Conservation (phyloP, 1,140 invertebrate genomes). For the Solenopsis invicta region DNA sequence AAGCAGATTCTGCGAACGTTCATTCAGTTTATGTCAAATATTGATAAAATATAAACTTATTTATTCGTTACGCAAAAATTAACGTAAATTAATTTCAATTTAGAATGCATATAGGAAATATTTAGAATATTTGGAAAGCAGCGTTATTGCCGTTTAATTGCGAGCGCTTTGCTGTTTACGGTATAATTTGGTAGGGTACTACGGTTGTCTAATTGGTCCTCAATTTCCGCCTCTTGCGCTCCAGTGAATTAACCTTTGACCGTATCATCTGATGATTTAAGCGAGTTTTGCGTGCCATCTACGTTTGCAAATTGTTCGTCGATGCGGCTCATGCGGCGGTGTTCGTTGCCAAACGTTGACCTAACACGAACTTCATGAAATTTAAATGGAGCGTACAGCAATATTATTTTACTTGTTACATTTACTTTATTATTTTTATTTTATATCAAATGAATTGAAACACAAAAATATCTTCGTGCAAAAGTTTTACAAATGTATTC, state of each 20-base stretch:
- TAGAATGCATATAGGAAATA: constrained; percentile 10
- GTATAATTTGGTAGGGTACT: constrained; percentile 37
- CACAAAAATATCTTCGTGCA: background rate
- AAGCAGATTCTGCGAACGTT: background rate
- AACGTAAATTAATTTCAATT: background rate
- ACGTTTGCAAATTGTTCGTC: constrained; percentile 50
- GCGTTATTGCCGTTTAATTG: background rate
- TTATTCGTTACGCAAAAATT: constrained; percentile 21
- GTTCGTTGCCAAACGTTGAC: constrained; percentile 47
- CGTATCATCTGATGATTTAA: constrained; percentile 52
- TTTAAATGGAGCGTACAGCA: background rate
- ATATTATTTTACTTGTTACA: background rate
- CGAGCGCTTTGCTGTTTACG: constrained; percentile 27
- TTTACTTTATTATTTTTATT: background rate
- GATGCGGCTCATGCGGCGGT: constrained; percentile 4
- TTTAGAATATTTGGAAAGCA: background rate
- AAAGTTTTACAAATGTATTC: background rate
- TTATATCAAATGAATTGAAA: background rate
- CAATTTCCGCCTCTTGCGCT: constrained; percentile 49
- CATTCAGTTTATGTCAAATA: background rate
- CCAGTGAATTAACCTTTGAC: constrained; percentile 57
- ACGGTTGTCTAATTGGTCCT: constrained; percentile 37
- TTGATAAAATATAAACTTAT: background rate
- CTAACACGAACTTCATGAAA: constrained; percentile 40
- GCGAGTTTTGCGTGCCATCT: constrained; percentile 45